These are phyloP conservation scores for Hippocampus comes DNA, from an alignment of 2,113 vertebrate species.

Conservation along the genomic window DNA sequence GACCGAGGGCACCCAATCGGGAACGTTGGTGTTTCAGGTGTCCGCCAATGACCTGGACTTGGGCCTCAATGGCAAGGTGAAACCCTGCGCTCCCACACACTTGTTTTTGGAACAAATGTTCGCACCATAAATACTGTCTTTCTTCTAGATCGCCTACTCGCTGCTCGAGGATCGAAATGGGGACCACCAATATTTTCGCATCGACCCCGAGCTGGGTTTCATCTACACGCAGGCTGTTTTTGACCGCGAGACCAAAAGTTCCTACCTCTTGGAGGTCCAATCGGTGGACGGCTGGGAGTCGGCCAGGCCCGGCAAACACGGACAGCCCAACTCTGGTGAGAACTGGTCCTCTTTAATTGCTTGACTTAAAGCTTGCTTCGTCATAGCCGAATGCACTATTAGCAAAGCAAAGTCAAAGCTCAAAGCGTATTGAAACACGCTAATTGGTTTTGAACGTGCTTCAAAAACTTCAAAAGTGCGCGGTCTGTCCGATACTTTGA, in stretches of 20 bases:
- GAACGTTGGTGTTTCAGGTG: slow-evolving; percentile 81
- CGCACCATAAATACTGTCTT: background rate
- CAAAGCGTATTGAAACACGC: background rate
- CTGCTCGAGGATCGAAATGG: slow-evolving; percentile 80
- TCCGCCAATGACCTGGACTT: slow-evolving; percentile 82
- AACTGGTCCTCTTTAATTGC: too few relatives aligned
- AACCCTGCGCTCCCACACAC: background rate
- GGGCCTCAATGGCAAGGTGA: slow-evolving; percentile 83
- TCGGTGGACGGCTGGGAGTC: slow-evolving; percentile 84
- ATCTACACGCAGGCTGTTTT: slow-evolving; percentile 81
- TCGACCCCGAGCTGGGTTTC: slow-evolving; percentile 79
- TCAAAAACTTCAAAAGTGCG: background rate
- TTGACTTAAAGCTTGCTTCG: background rate
- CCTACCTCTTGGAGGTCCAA: slow-evolving; percentile 84
- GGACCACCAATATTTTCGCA: slow-evolving; percentile 78
- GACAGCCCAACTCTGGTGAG: slow-evolving; percentile 85
- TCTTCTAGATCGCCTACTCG: slow-evolving; percentile 80
- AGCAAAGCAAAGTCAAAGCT: background rate
- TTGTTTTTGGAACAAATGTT: background rate
- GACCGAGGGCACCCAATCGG: slow-evolving; percentile 77
- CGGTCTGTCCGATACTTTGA: background rate
- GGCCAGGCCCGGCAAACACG: slow-evolving; percentile 80
- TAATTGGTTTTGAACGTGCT: background rate
- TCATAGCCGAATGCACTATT: background rate
- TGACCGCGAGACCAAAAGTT: slow-evolving; percentile 83